These are phyloP conservation scores for Chloroceryle inda DNA, from an alignment of 2,797 vertebrate species.

Conservation along the genomic window DNA sequence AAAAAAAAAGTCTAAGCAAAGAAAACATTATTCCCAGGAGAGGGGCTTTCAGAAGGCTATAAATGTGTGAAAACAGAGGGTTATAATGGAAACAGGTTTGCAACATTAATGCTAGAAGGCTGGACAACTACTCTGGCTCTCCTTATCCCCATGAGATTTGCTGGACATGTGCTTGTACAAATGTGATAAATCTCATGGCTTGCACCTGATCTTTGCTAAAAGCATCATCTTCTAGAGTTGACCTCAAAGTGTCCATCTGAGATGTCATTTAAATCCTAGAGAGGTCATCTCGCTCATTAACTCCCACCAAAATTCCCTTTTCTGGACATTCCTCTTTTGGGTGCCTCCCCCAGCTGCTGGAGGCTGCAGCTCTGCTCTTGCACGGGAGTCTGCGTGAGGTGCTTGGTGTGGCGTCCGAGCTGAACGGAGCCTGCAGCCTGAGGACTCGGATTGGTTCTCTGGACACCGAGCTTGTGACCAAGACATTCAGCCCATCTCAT, in stretches of 20 bases:
- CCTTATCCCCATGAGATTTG: neutral
- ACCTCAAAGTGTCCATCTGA: neutral
- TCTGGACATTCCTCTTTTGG: neutral
- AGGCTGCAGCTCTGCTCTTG: neutral
- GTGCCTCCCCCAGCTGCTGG: neutral
- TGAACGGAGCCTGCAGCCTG: neutral
- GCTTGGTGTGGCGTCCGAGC: neutral
- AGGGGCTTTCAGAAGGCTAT: constrained; percentile 38
- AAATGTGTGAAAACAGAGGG: constrained; percentile 39
- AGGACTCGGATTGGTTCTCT: neutral
- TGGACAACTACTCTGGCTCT: constrained; percentile 53
- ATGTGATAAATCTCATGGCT: constrained; percentile 24
- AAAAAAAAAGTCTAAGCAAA: neutral
- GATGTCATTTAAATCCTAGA: neutral
- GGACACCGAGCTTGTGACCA: neutral
- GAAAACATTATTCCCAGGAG: constrained; percentile 34
- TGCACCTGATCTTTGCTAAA: neutral
- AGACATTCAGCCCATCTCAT: neutral
- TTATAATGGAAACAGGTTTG: constrained; percentile 13
- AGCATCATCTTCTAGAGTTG: neutral
- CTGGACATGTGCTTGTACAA: neutral
- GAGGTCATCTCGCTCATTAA: neutral
- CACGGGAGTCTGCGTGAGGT: neutral
- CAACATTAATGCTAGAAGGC: neutral
- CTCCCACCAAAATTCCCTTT: neutral